Evolutionary conservation across 2,113 vertebrate species (phyloP), one percentile per base, ranked within the genome.

Genomic region (Eulacestoma nigropectus): DNA sequence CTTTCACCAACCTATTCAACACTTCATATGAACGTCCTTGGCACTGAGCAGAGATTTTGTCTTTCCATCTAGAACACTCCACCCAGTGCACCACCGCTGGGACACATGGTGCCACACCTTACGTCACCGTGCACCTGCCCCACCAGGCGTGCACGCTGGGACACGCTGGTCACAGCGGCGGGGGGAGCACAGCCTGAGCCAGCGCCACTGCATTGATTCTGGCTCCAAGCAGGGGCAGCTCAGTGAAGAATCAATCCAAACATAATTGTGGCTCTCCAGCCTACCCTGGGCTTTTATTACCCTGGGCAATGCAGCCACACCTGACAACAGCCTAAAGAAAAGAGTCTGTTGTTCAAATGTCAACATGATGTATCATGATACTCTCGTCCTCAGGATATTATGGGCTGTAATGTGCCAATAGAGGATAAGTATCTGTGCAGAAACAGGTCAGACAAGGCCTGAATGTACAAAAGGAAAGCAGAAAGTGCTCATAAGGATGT

Each of bases 161-260:
- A 62, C 78, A 83, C 0, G 17, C 33, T 1, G 39, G 37, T 3
- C 44, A 52, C 55, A 25, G 85, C 67, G 14, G 5, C 7, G 39
- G 57, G 47, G 37, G 53, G 50, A 39, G 62, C 67, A 16, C 11
- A 22, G 52, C 64, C 82, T 16, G 15, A 73, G 65, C 21, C 91
- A 85, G 41, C 6, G 2, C 33, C 29, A 10, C 62, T 4, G 11
- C 13, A 82, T 85, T 35, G n/a, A 29, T 7, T 11, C 50, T 23
- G 72, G 13, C 35, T 59, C 39, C 22, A 18, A 59, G 85, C 75
- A 86, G 63, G 78, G 89, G 39, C 82, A 63, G 70, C 44, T 42
- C 87, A 73, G 55, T 1, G 7, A 53, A 47, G 41, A 64, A 95
- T 95, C 94, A 35, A 95, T 94, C 64, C 70, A 90, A 97, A 94